Percentiles rank a stretch among this genome's conserved stretches.
phyloP scores from a whole-genome alignment of 2,797 vertebrate species.

The Propithecus perrieri region DNA sequence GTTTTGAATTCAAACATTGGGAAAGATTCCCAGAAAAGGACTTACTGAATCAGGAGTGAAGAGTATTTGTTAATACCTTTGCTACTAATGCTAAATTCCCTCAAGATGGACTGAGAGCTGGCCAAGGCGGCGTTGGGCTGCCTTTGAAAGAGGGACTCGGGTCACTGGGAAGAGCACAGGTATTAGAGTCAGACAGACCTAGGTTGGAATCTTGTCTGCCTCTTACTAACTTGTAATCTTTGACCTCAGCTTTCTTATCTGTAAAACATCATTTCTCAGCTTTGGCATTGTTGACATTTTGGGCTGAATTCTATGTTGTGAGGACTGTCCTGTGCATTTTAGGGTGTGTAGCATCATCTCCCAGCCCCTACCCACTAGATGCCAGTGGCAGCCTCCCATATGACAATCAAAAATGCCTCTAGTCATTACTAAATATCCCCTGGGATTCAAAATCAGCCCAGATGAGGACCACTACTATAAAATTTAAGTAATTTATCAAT shows the following conservation, averaged over 20 bases:
- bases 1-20: slow-evolving; percentile 45
- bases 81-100: neutral
- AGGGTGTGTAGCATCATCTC: neutral
- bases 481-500: neutral
- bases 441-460: neutral
- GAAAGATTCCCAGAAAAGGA: slow-evolving; percentile 64
- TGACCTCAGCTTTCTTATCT: neutral
- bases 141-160: neutral
- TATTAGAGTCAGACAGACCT: neutral
- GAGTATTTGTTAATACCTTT: neutral
- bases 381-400: neutral
- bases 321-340: neutral
- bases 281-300: neutral
- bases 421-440: neutral
- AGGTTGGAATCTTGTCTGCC: neutral
- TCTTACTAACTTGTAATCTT: neutral
- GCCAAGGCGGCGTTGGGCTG: neutral
- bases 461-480: neutral
- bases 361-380: neutral
- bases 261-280: neutral
- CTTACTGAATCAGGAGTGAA: slow-evolving; percentile 11
- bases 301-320: neutral
- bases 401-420: neutral
- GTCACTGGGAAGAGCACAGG: neutral
- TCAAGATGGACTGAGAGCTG: neutral